Evolutionary conservation across 2,113 vertebrate genomes (phyloP).

Genomic region (Rhagologus leucostigma): DNA sequence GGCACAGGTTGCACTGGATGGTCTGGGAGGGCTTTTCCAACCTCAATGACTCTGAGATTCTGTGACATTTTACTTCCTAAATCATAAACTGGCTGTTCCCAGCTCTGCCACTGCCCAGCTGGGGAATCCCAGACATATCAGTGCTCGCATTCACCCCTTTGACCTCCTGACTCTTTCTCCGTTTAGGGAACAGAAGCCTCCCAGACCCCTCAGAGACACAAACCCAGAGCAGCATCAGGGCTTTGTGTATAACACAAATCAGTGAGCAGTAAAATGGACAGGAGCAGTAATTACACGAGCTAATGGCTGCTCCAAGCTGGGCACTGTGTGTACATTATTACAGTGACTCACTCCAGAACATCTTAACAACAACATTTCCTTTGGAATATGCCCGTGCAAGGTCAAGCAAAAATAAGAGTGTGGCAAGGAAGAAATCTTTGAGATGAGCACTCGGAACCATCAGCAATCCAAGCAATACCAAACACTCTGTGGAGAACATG

Average conservation of each 20-base stretch:
- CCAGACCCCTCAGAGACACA: background rate
- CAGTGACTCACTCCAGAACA: background rate
- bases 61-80: background rate
- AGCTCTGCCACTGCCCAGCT: background rate
- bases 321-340: background rate
- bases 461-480: background rate
- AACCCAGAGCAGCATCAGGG: accelerated
- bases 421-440: background rate
- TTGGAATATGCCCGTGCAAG: background rate
- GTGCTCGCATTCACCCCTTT: background rate
- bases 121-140: background rate
- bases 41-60: accelerated
- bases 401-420: background rate
- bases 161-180: background rate
- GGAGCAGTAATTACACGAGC: background rate
- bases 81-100: background rate
- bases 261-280: background rate
- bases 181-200: background rate
- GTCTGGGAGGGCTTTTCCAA: background rate
- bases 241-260: background rate
- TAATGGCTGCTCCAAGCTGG: background rate
- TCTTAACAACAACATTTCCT: background rate
- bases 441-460: background rate
- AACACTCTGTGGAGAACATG: background rate
- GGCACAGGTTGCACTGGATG: accelerated